Conservation (phyloP, 2,888 invertebrate species). For the Plusia festucae region DNA sequence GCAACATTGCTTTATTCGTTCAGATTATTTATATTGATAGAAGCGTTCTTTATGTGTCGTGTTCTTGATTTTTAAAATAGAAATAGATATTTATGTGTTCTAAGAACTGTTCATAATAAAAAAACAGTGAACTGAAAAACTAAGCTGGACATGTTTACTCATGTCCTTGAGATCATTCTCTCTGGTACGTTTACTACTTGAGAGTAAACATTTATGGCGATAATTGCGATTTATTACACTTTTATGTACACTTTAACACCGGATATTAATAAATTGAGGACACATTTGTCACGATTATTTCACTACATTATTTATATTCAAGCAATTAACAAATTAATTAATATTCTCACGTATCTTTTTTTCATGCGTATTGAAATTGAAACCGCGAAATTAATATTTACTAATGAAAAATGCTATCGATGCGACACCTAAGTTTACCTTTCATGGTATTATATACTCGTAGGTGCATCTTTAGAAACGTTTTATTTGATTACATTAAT, state of each 20-base stretch:
- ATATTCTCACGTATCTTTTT: slow-evolving; percentile 6
- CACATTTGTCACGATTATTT: slow-evolving; percentile 4
- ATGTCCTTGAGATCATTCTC: not conserved
- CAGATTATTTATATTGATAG: not conserved
- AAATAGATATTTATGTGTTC: too few species aligned
- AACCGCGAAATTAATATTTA: not conserved
- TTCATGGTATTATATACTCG: too few species aligned
- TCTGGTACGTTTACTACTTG: not conserved
- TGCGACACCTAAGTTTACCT: not conserved
- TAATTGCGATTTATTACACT: not conserved
- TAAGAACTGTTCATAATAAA: too few species aligned
- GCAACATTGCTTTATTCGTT: slow-evolving; percentile 15
- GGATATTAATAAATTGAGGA: slow-evolving; percentile 5
- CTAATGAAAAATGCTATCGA: not conserved
- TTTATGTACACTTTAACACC: slow-evolving; percentile 1
- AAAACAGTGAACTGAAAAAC: too few species aligned
- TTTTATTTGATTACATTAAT: too few species aligned
- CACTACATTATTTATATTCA: not conserved
- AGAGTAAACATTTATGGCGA: not conserved
- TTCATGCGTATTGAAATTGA: not conserved
- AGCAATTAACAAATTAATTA: slow-evolving; percentile 3
- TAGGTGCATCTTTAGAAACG: too few species aligned
- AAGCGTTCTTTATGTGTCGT: not conserved
- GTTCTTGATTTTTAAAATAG: not conserved
- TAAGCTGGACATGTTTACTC: too few species aligned